Conservation (phyloP, 2,888 invertebrate genomes). For the Holacanthella duospinosa region DNA sequence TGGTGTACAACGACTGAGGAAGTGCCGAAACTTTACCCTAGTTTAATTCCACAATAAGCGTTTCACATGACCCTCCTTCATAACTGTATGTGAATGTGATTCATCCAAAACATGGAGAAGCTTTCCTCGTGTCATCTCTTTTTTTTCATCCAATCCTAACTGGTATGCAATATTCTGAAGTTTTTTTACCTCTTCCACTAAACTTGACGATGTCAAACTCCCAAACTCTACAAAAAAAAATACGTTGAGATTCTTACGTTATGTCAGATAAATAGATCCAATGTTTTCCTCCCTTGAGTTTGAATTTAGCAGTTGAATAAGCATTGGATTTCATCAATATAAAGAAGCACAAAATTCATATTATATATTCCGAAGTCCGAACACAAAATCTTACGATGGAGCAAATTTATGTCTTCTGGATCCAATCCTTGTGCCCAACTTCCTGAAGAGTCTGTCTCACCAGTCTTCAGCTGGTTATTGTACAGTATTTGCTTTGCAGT, state of each 20-base stretch:
- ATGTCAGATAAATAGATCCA: too few species aligned
- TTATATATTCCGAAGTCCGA: neutral
- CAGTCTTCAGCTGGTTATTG: conserved; percentile 31
- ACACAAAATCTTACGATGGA: conserved; percentile 56
- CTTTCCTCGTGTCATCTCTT: conserved; percentile 92
- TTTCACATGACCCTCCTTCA: conserved; percentile 24
- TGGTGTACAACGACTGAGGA: too few species aligned
- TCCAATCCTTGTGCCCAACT: conserved; percentile 61
- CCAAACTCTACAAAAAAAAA: conserved; percentile 45
- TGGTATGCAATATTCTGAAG: conserved; percentile 90
- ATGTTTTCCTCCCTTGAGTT: too few species aligned
- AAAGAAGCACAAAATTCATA: too few species aligned
- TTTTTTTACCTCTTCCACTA: conserved; percentile 86
- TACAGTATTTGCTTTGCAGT: conserved; percentile 33
- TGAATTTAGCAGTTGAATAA: too few species aligned
- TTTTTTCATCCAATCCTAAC: conserved; percentile 84
- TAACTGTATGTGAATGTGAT: conserved; percentile 21
- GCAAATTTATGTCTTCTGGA: conserved; percentile 60
- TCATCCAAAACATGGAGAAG: conserved; percentile 64
- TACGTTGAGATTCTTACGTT: too few species aligned
- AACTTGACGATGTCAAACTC: conserved; percentile 61
- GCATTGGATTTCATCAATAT: too few species aligned
- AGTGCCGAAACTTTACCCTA: too few species aligned
- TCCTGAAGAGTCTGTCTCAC: conserved; percentile 45
- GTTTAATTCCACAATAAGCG: too few species aligned